A percentile compares a stretch with the other conserved stretches of the same genome.
Evolutionary conservation across 1,140 invertebrate species (phyloP).

Genomic region (Rhyzopertha dominica): DNA sequence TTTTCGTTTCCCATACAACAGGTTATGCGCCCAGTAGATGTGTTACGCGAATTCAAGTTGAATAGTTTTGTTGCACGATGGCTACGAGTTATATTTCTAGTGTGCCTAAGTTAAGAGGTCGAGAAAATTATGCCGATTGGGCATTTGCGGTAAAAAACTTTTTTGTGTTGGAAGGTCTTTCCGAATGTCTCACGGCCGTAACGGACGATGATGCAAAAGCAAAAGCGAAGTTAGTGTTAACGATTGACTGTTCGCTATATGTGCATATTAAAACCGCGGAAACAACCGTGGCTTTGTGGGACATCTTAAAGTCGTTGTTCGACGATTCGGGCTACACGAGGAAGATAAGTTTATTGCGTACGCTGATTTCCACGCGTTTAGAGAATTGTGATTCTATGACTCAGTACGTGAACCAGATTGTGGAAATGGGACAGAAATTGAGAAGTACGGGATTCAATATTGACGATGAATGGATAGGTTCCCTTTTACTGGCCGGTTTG

Average conservation of each 20-base stretch:
- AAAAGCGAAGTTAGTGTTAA: slow-evolving; percentile 9
- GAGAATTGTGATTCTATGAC: slow-evolving; percentile 25
- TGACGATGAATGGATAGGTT: slow-evolving; percentile 38
- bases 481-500: slow-evolving; percentile 36
- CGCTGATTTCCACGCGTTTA: slow-evolving; percentile 19
- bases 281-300: slow-evolving; percentile 9
- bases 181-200: slow-evolving; percentile 13
- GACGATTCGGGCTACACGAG: slow-evolving; percentile 15
- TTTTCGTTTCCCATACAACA: too few species aligned
- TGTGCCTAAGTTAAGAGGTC: slow-evolving; percentile 27
- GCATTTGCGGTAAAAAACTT: slow-evolving; percentile 30
- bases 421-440: slow-evolving; percentile 23
- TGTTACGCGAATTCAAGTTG: too few species aligned
- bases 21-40: slow-evolving; percentile 20
- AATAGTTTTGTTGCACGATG: slow-evolving; percentile 18
- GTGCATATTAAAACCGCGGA: slow-evolving; percentile 13
- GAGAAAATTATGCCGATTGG: slow-evolving; percentile 33
- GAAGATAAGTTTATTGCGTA: slow-evolving; percentile 11
- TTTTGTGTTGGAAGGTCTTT: slow-evolving; percentile 24
- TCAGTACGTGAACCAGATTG: slow-evolving; percentile 17
- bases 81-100: slow-evolving; percentile 18
- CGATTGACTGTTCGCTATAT: slow-evolving; percentile 15
- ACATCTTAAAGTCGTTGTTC: slow-evolving; percentile 10
- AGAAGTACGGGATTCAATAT: slow-evolving; percentile 29
- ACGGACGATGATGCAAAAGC: slow-evolving; percentile 6